Conservation (phyloP, 1,140 invertebrate species). For the Triops cancriformis region DNA sequence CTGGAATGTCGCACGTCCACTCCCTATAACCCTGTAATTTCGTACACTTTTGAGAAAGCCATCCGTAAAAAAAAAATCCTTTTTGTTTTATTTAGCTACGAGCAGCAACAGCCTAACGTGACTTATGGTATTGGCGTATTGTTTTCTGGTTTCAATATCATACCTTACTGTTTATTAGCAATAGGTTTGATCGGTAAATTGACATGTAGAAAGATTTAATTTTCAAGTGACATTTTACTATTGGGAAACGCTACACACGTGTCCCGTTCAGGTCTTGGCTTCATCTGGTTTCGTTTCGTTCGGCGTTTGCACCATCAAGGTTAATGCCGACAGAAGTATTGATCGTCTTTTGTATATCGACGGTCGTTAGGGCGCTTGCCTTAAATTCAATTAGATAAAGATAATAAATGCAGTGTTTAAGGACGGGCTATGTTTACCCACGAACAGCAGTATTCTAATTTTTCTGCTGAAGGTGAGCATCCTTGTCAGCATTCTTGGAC, state of each 20-base stretch:
- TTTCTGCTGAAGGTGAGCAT: not conserved
- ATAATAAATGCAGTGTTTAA: not conserved
- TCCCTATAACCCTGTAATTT: too few relatives aligned
- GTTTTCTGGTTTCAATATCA: too few relatives aligned
- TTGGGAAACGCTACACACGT: not conserved
- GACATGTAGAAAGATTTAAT: not conserved
- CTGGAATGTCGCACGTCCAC: too few relatives aligned
- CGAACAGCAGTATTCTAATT: not conserved
- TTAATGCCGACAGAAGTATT: conserved; percentile 1
- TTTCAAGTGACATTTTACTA: not conserved
- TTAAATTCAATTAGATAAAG: conserved; percentile 14
- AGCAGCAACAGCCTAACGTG: too few relatives aligned
- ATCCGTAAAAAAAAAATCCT: too few relatives aligned
- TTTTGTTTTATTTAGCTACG: too few relatives aligned
- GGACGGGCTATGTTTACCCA: not conserved
- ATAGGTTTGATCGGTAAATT: too few relatives aligned
- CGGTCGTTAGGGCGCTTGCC: conserved; percentile 11
- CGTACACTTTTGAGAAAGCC: too few relatives aligned
- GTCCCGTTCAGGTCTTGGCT: not conserved
- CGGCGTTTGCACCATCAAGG: conserved; percentile 4
- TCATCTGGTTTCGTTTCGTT: not conserved
- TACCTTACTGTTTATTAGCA: too few relatives aligned
- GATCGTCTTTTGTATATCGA: not conserved
- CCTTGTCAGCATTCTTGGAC: not conserved
- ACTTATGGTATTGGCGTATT: too few relatives aligned